phyloP scores from a whole-genome alignment of 2,888 invertebrate genomes.

The Ornithoptera alexandrae region DNA sequence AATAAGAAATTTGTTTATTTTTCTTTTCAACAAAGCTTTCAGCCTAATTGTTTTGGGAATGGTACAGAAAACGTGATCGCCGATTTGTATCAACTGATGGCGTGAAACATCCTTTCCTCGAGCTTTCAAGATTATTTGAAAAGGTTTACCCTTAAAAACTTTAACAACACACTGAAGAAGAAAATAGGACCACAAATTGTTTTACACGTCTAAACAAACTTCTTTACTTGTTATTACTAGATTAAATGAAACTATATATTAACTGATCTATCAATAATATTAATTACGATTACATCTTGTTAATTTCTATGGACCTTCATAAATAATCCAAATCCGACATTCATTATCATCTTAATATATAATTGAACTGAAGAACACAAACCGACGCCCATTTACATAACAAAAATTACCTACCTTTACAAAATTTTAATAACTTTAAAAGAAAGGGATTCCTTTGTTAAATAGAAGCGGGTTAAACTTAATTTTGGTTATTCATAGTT shows the following conservation, averaged over 20 bases:
- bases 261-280: too few relatives aligned
- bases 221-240: not conserved
- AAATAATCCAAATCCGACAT: conserved; percentile 1
- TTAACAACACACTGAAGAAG: not conserved
- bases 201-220: not conserved
- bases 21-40: conserved; percentile 3
- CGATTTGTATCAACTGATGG: not conserved
- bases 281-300: too few relatives aligned
- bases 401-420: not conserved
- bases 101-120: not conserved
- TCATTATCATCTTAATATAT: conserved; percentile 20
- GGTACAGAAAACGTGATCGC: not conserved
- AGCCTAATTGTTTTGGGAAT: not conserved
- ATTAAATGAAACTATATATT: not conserved
- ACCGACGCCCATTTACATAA: conserved; percentile 22
- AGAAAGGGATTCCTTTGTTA: too few relatives aligned
- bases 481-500: too few relatives aligned
- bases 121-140: not conserved
- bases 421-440: not conserved
- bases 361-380: conserved; percentile 18
- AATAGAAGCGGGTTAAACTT: too few relatives aligned
- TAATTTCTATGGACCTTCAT: too few relatives aligned
- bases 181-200: not conserved
- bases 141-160: not conserved
- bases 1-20: conserved; percentile 8